Evolutionary conservation across 2,888 invertebrate species (phyloP), one percentile per base, ranked within the genome.

Genomic region (Lasioglossum lativentre): DNA sequence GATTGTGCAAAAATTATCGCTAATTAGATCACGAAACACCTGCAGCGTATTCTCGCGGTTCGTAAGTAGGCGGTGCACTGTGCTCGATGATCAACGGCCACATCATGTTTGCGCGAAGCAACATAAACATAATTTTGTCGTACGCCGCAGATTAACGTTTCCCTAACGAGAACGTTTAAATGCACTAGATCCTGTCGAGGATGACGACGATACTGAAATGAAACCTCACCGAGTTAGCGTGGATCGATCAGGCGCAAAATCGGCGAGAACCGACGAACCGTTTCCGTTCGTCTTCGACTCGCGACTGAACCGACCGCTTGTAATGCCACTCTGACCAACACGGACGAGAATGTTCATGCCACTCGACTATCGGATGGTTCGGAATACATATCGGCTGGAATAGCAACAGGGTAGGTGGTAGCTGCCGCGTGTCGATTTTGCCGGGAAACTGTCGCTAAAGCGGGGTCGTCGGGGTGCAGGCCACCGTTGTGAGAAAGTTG

Each of bases 271-370:
- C 52, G 74, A 27, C 79, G 85, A 82, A 82, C 80, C 73, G 80
- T 71, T 71, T 79, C 56, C 42, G 78, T 56, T 80, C 78, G 83
- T 72, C 80, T 83, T 78, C 85, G 76, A 59, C 68, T 47, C 71
- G 74, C 71, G 68, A 89, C 89, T 89, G 81, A 81, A 77, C 83
- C 63, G 75, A 27, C 71, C n/a, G 70, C 30, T 79, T 83, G 81
- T 83, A 86, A 78, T 45, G 75, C 68, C 80, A 75, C 76, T 45
- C 71, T 45, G 70, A 38, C 79, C 34, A 71, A 77, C 70, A 76
- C 80, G 78, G 56, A 70, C 47, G 34, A 27, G 72, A 77, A 68
- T 78, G 80, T 30, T 27, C 52, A 34, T 74, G 52, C 45, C 16
- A 75, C 70, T 56, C n/a, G 78, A n/a, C 80, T 86, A 88, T 88